Evolutionary conservation across 2,888 invertebrate species (phyloP).

Genomic region (Drosophila phalerata): DNA sequence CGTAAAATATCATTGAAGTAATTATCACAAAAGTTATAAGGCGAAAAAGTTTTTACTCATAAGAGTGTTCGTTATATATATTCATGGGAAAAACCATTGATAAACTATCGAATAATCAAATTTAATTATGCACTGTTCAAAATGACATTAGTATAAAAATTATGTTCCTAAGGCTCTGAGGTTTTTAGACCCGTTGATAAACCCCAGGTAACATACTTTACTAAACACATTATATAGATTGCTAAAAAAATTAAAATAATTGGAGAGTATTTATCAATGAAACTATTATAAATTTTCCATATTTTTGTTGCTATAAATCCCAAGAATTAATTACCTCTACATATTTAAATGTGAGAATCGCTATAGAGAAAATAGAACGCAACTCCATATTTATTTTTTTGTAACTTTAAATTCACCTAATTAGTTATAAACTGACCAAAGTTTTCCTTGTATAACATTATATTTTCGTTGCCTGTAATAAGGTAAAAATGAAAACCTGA

Average conservation of each 20-base stretch:
- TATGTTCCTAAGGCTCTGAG: neutral
- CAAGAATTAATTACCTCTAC: no score
- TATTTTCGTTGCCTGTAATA: neutral
- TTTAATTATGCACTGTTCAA: constrained; percentile 60
- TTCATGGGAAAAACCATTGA: constrained; percentile 35
- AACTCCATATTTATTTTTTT: neutral
- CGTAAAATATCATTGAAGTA: constrained; percentile 47
- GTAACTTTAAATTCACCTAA: neutral
- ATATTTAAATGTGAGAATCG: no score
- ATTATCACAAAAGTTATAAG: no score
- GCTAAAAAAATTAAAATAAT: no score
- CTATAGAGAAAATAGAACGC: neutral
- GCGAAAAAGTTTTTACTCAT: neutral
- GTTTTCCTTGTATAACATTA: neutral
- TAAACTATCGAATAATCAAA: constrained; percentile 52
- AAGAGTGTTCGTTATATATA: neutral
- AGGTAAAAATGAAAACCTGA: constrained; percentile 8
- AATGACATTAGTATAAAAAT: constrained; percentile 52
- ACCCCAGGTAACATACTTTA: no score
- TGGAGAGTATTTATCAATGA: no score
- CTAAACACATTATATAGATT: no score
- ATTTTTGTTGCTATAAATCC: no score
- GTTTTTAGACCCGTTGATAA: neutral
- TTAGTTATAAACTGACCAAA: neutral
- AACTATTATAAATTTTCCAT: no score